Base-by-base conservation (phyloP, 2,113 vertebrate genomes). In the Seriola dumerili region DNA sequence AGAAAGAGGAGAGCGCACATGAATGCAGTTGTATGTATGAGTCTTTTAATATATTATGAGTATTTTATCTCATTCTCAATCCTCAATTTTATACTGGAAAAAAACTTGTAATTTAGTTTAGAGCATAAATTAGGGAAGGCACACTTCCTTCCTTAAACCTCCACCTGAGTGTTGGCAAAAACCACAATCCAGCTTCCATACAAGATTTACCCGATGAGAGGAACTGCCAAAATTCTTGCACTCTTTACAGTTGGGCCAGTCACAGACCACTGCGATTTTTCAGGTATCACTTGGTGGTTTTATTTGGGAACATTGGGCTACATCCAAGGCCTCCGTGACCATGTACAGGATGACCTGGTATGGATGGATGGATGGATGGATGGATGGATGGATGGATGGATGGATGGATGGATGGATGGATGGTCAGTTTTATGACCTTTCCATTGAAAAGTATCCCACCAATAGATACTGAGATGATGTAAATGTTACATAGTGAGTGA, bases 111-210 rank as follows among this genome's bases (percentile, higher is more conserved):
- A 36, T 36, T 36, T 36, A 42, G 19, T 70, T 76, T 23, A 34
- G 66, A 46, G 29, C 44, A 78, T 80, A 48, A 83, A 88, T 88
- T 74, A 74, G 63, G 21, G 44, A 86, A 55, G 72, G 54, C 75
- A 61, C 46, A 64, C 81, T 78, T 89, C 80, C 74, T 67, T 74
- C 64, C 34, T 75, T 78, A 84, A 78, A 75, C 58, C 25, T 54
- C 48, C 29, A 52, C 32, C 29, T 78, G 69, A 84, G 63, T 74
- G 76, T 69, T 62, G 50, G 42, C 63, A 34, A 71, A 84, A 80
- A 70, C 57, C 68, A 77, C 42, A 70, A 83, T 61, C 44, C 23
- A 6, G 29, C 58, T 78, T 66, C 76, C 61, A 72, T 81, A 40
- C 86, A 81, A 78, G 63, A 77, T 77, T 29, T 46, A 83, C 80